Evolutionary conservation across 2,797 vertebrate species (phyloP).

Genomic region (Eremophila alpestris): DNA sequence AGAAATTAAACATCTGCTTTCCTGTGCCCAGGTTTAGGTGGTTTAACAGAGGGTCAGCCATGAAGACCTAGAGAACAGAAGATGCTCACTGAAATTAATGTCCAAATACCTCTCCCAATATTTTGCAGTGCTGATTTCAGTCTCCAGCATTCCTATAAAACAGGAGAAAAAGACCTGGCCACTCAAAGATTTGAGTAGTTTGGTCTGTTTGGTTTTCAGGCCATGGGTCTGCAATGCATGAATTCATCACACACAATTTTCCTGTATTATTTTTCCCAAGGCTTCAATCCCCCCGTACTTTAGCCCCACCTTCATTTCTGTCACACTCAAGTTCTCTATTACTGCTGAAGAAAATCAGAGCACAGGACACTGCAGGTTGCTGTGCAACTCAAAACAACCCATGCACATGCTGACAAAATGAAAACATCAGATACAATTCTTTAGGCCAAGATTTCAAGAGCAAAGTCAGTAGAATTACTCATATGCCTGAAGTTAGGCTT

Average conservation of each 20-base stretch:
- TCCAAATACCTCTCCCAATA: neutral
- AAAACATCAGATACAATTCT: neutral
- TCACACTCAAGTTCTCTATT: neutral
- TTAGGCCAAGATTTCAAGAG: neutral
- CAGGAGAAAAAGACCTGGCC: neutral
- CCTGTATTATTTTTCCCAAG: neutral
- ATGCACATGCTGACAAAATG: neutral
- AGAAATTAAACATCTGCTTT: neutral
- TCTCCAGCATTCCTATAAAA: neutral
- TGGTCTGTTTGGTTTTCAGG: neutral
- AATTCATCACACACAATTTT: neutral
- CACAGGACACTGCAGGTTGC: neutral
- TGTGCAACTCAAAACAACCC: neutral
- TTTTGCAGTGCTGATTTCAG: neutral
- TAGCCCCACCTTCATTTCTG: neutral
- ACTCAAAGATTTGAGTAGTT: neutral
- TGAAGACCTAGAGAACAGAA: neutral
- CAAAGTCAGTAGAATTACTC: neutral
- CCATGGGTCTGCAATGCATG: neutral
- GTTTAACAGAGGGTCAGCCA: neutral
- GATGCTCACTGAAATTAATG: neutral
- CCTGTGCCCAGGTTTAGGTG: neutral
- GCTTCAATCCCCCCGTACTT: neutral
- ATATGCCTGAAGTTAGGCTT: neutral
- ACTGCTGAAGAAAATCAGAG: conserved; percentile 25